Percentiles rank a stretch among this genome's conserved stretches.
Evolutionary conservation across 2,888 invertebrate genomes (phyloP).

Genomic region (Drosophila infuscata): DNA sequence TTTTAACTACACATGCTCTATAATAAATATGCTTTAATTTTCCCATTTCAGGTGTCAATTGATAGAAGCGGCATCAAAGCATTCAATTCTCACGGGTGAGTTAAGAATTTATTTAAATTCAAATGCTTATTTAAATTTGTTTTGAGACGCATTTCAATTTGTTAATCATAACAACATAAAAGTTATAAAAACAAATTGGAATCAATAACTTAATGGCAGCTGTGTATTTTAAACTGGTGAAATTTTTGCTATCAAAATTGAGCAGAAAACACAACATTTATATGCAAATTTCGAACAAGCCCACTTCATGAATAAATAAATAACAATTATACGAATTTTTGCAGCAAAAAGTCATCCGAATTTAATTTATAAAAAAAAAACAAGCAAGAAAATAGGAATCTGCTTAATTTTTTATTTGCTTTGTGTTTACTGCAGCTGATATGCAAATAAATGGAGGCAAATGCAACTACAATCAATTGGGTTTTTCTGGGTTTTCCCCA

Average conservation of each 20-base stretch:
- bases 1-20: background rate
- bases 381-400: background rate
- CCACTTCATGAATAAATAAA: background rate
- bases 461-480: too few relatives aligned
- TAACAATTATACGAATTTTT: background rate
- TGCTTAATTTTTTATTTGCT: background rate
- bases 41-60: constrained; percentile 39
- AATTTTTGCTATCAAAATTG: background rate
- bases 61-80: constrained; percentile 2
- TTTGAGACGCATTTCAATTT: background rate
- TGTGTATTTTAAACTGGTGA: background rate
- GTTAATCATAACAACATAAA: background rate
- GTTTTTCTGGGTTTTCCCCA: too few relatives aligned
- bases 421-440: background rate
- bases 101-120: background rate
- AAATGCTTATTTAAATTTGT: background rate
- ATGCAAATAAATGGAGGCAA: background rate
- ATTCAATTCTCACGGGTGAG: constrained; percentile 20
- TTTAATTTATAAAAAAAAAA: background rate
- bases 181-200: background rate
- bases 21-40: constrained; percentile 18
- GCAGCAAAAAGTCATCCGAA: background rate
- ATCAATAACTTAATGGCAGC: background rate
- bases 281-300: background rate
- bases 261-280: background rate